These are phyloP conservation scores for Diadegma fenestrale DNA, from an alignment of 2,888 invertebrate genomes.

Conservation along the genomic window DNA sequence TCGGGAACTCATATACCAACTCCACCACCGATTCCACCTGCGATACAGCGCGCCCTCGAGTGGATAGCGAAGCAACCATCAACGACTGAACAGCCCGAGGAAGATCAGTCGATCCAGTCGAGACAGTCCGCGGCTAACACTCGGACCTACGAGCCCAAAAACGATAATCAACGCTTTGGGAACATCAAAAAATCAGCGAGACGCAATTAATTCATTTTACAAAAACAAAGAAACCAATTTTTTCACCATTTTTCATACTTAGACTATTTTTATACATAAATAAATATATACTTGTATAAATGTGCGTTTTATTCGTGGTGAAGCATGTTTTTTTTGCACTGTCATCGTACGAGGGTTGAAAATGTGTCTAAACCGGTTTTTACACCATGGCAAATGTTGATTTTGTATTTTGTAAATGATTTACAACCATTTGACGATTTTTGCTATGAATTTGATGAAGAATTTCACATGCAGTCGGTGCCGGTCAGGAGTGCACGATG, in stretches of 20 bases:
- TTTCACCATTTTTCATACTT: constrained; percentile 20
- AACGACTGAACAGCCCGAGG: constrained; percentile 76
- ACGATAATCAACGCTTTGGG: constrained; percentile 45
- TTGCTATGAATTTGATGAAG: too few relatives aligned
- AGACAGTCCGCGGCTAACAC: constrained; percentile 3
- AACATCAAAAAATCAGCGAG: constrained; percentile 39
- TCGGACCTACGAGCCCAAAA: constrained; percentile 30
- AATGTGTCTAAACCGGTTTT: neutral
- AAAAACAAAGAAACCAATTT: constrained; percentile 7
- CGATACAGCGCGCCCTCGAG: constrained; percentile 82
- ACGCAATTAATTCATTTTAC: constrained; percentile 39
- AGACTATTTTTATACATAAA: constrained; percentile 52
- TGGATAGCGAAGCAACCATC: constrained; percentile 83
- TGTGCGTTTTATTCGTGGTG: constrained; percentile 28
- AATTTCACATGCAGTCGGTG: too few relatives aligned
- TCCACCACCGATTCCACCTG: constrained; percentile 83
- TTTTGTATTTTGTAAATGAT: neutral
- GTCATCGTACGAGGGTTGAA: neutral
- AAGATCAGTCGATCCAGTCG: constrained; percentile 5
- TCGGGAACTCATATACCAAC: constrained; percentile 81
- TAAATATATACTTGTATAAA: constrained; percentile 23
- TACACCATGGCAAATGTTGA: neutral
- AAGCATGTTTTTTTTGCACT: neutral
- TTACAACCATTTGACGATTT: neutral
- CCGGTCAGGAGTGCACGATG: too few relatives aligned